Percentiles rank a stretch among this genome's conserved stretches.
Conservation (phyloP, 2,888 invertebrate species). For the Zele albiditarsus region DNA sequence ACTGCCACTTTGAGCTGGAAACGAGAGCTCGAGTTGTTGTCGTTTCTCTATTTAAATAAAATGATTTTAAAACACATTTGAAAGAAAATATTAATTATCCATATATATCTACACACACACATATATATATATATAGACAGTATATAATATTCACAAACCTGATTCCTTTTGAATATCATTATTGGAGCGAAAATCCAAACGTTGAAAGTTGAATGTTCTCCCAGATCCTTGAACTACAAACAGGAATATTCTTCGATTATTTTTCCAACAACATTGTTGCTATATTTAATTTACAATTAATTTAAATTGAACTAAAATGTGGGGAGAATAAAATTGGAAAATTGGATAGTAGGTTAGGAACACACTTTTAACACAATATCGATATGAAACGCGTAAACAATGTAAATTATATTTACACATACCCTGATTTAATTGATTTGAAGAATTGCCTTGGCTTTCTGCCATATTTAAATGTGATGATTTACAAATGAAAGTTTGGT, state of each 20-base stretch:
- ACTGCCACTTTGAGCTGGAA: slow-evolving; percentile 73
- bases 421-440: slow-evolving; percentile 77
- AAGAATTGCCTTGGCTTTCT: slow-evolving; percentile 82
- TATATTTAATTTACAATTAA: neutral
- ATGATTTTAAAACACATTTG: slow-evolving; percentile 2
- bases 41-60: slow-evolving; percentile 74
- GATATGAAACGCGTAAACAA: neutral
- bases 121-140: slow-evolving; percentile 1
- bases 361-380: neutral
- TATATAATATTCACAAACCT: slow-evolving; percentile 56
- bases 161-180: slow-evolving; percentile 70
- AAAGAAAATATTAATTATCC: no score
- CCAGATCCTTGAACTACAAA: slow-evolving; percentile 60
- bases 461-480: slow-evolving; percentile 76
- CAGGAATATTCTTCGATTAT: neutral
- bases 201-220: slow-evolving; percentile 67
- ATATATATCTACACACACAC: neutral
- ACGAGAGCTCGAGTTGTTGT: slow-evolving; percentile 77
- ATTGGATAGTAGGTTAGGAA: slow-evolving; percentile 42
- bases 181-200: slow-evolving; percentile 68
- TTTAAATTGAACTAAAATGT: neutral
- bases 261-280: no score
- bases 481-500: slow-evolving; percentile 37
- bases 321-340: neutral
- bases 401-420: slow-evolving; percentile 25